Conservation (phyloP, 1,140 invertebrate genomes). For the Drosophila ogumai region DNA sequence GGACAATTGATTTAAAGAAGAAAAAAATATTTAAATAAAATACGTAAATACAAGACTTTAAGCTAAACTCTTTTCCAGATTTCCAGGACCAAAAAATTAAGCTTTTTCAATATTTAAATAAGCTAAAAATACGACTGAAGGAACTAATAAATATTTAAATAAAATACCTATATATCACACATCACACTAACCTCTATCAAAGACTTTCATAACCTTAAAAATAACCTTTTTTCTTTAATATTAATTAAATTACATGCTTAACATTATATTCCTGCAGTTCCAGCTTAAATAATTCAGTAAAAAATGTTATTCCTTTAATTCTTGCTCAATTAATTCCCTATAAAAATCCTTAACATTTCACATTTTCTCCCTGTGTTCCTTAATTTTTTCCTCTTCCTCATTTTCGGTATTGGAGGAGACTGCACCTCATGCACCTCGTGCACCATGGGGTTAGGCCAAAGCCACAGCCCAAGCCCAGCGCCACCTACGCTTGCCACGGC, state of each 20-base stretch:
- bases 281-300: neutral
- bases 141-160: too few species aligned
- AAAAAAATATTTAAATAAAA: too few species aligned
- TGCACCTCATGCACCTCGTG: constrained; percentile 49
- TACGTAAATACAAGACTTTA: neutral
- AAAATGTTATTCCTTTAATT: neutral
- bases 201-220: too few species aligned
- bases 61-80: neutral
- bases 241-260: rapidly evolving
- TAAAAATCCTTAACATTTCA: neutral
- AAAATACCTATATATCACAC: neutral
- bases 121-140: too few species aligned
- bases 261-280: too few species aligned
- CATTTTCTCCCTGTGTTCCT: constrained; percentile 6
- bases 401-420: constrained; percentile 27
- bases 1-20: too few species aligned
- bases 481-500: constrained; percentile 72
- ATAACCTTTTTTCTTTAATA: too few species aligned
- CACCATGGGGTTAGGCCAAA: constrained; percentile 46
- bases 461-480: constrained; percentile 69
- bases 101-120: neutral
- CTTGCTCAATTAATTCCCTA: too few species aligned
- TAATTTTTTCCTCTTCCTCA: constrained; percentile 2
- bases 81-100: neutral
- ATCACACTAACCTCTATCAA: too few species aligned